Evolutionary conservation across 2,113 vertebrate genomes (phyloP), one percentile per base, ranked within the genome.

Genomic region (Myodes glareolus): DNA sequence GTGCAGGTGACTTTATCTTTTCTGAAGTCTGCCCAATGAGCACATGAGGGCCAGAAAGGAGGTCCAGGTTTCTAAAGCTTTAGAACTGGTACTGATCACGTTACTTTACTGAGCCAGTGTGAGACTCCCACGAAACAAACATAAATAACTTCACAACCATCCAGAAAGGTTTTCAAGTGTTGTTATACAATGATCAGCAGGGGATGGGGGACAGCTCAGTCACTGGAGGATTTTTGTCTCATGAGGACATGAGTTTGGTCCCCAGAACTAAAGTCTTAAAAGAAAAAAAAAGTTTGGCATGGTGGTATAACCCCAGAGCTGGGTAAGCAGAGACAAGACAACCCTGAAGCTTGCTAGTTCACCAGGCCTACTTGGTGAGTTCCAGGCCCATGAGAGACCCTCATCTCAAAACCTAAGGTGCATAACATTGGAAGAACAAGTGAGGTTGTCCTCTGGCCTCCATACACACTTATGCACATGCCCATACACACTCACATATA

Each of bases 11-110:
- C 3, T 45, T 25, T 68, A 14, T 72, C 67, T 90, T 87, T 91
- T 86, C 90, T 94, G 50, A 94, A 75, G 36, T 96, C 84, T 88
- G 31, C 76, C 58, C 36, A 85, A 29, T 87, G 65, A 90, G 21
- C 10, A 61, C 17, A 4, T 61, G 23, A 55, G 17, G 14, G 50
- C 90, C 87, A 86, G 17, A 33, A 85, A 63, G 70, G 2, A 88
- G 55, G 3, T 33, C 11, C 89, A 31, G 36, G 84, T 73, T 39
- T 78, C 0, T 75, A 63, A 91, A 90, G 50, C 9, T 21, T 93
- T 78, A 77, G 39, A 11, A 33, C 80, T 8, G 2, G 3, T 19
- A 10, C 10, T 8, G 16, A 90, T 42, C 7, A 1, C 31, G 61
- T 90, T 76, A 39, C 93, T 70, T 61, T 72, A 36, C 3, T 52